Percentiles rank a stretch among this genome's conserved stretches.
Evolutionary conservation across 2,888 invertebrate genomes (phyloP).

Genomic region (Empis livida): DNA sequence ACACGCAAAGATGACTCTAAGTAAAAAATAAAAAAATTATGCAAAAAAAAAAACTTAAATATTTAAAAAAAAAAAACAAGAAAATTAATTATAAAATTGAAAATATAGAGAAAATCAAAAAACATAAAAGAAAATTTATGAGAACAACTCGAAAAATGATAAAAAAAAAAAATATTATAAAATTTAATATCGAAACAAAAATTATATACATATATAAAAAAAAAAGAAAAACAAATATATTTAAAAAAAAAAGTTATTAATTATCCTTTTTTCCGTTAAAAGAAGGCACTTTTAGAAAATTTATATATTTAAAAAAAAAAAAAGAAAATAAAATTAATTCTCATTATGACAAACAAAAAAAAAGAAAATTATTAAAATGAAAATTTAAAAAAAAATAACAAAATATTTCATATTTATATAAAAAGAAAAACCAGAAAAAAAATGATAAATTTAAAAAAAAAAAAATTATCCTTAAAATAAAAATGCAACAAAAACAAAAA

Average conservation of each 20-base stretch:
- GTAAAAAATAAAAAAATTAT: constrained; percentile 11
- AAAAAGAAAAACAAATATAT: neutral
- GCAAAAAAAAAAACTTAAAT: constrained; percentile 10
- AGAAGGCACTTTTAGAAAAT: neutral
- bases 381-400: neutral
- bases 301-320: neutral
- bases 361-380: neutral
- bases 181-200: neutral
- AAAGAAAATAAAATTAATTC: neutral
- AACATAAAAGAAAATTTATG: neutral
- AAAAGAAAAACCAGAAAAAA: neutral
- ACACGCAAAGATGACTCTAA: constrained; percentile 39
- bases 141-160: constrained; percentile 5
- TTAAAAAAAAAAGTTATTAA: neutral
- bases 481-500: neutral
- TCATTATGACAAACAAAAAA: neutral
- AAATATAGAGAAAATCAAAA: neutral
- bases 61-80: constrained; percentile 13
- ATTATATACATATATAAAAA: neutral
- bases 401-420: neutral
- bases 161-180: constrained; percentile 1
- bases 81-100: constrained; percentile 1
- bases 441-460: neutral
- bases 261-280: too few species aligned
- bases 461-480: neutral